Percentiles rank a stretch among this genome's conserved stretches.
Conservation (phyloP, 2,888 invertebrate genomes). For the Brachypalpus laphriformis region DNA sequence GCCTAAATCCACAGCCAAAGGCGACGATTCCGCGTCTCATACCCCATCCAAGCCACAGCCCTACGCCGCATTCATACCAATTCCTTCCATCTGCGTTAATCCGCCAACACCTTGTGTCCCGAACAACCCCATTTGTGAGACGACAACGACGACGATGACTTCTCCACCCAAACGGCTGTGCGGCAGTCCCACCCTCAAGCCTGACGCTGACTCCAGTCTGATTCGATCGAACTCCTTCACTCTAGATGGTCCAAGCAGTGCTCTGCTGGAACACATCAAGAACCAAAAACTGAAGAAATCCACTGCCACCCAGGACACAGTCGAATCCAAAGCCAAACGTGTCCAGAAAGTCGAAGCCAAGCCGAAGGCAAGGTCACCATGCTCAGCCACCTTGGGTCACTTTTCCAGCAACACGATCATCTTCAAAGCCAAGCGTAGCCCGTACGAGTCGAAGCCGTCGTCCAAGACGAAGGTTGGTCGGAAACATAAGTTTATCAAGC, state of each 20-base stretch:
- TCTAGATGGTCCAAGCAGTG: slow-evolving; percentile 90
- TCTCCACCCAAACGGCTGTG: slow-evolving; percentile 77
- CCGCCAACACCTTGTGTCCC: slow-evolving; percentile 78
- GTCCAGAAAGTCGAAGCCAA: slow-evolving; percentile 77
- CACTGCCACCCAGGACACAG: slow-evolving; percentile 78
- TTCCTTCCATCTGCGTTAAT: slow-evolving; percentile 79
- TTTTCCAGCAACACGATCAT: slow-evolving; percentile 37
- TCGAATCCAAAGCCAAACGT: slow-evolving; percentile 81
- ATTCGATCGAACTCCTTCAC: slow-evolving; percentile 91
- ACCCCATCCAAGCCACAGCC: slow-evolving; percentile 59
- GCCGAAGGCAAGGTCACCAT: slow-evolving; percentile 65
- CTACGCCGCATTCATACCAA: slow-evolving; percentile 65
- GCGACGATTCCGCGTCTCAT: slow-evolving; percentile 17
- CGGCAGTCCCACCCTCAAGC: slow-evolving; percentile 78
- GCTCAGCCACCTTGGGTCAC: no score
- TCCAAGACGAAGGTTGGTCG: slow-evolving; percentile 59
- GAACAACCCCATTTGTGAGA: slow-evolving; percentile 41
- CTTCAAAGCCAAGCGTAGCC: slow-evolving; percentile 74
- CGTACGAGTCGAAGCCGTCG: slow-evolving; percentile 71
- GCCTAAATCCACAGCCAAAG: slow-evolving; percentile 46
- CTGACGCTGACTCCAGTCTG: slow-evolving; percentile 80
- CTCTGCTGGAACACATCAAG: slow-evolving; percentile 83
- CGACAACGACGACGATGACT: not conserved
- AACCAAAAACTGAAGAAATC: slow-evolving; percentile 74
- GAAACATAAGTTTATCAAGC: slow-evolving; percentile 68